These are phyloP conservation scores for Liasis olivaceus DNA, from an alignment of 2,797 vertebrate genomes.

Conservation along the genomic window DNA sequence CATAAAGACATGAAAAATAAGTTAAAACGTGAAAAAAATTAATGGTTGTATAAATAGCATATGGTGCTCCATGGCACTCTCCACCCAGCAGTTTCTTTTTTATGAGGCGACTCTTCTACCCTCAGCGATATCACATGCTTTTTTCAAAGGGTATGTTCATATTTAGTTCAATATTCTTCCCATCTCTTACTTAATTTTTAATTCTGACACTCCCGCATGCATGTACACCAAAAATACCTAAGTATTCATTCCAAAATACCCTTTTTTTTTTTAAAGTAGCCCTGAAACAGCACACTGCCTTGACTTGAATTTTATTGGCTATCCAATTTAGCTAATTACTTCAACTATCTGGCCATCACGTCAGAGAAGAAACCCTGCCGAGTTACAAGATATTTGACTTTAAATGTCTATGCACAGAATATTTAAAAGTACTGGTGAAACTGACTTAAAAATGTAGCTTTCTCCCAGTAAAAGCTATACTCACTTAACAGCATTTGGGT, in stretches of 20 bases:
- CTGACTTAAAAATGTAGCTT: background rate
- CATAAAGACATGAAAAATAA: slow-evolving; percentile 33
- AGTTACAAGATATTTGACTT: background rate
- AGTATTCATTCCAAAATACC: background rate
- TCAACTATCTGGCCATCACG: background rate
- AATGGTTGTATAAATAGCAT: background rate
- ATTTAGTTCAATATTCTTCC: background rate
- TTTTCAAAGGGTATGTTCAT: background rate
- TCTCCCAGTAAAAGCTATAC: slow-evolving; percentile 49
- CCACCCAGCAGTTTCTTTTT: background rate
- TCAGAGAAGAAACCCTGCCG: background rate
- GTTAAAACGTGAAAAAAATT: background rate
- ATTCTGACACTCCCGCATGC: background rate
- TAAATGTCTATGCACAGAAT: background rate
- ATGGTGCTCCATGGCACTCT: background rate
- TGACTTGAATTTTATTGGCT: background rate
- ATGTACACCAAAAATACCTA: background rate
- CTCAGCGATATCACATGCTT: background rate
- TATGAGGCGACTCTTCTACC: background rate
- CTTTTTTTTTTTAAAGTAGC: background rate
- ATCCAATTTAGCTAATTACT: background rate
- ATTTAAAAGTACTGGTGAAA: slow-evolving; percentile 10
- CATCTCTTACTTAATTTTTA: background rate
- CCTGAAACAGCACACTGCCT: background rate
- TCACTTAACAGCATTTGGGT: slow-evolving; percentile 98